phyloP scores from a whole-genome alignment of 1,140 invertebrate species.

The Platyura marginata region DNA sequence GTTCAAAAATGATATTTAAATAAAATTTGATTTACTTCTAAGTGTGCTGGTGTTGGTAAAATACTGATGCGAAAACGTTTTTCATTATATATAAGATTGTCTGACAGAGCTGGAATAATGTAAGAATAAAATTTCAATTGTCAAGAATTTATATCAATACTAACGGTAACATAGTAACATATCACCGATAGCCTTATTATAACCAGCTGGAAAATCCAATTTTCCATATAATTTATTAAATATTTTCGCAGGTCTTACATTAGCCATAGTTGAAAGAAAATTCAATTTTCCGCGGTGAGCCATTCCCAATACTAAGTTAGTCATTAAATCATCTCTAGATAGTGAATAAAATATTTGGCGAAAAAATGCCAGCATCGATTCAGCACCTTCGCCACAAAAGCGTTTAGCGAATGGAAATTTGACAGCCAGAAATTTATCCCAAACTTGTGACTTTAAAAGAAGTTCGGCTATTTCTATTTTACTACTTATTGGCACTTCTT shows the following conservation, averaged over 20 bases:
- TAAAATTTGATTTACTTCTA: conserved; percentile 47
- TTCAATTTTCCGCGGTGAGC: conserved; percentile 86
- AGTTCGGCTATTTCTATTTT: conserved; percentile 40
- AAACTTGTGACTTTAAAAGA: conserved; percentile 77
- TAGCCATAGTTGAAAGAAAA: conserved; percentile 64
- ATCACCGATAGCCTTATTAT: conserved; percentile 57
- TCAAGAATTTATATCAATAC: too few species aligned
- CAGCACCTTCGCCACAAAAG: conserved; percentile 90
- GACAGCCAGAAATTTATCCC: conserved; percentile 80
- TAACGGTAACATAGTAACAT: conserved; percentile 83
- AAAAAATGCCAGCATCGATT: conserved; percentile 79
- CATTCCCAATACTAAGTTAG: conserved; percentile 71
- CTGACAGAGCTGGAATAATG: conserved; percentile 51
- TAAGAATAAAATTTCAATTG: neutral
- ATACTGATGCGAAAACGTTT: conserved; percentile 58
- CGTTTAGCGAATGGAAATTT: conserved; percentile 90
- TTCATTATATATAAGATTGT: conserved; percentile 45
- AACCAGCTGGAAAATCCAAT: conserved; percentile 75
- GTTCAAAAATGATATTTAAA: neutral
- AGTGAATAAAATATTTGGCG: conserved; percentile 48
- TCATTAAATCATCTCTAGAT: conserved; percentile 35
- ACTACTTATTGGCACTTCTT: neutral
- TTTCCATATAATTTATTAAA: conserved; percentile 76
- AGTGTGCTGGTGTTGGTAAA: conserved; percentile 91
- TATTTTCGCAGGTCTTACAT: conserved; percentile 70